Percentiles rank a stretch among this genome's conserved stretches.
These are phyloP conservation scores for Leptinotarsa haldemani DNA, from an alignment of 2,888 invertebrate species.

Conservation along the genomic window DNA sequence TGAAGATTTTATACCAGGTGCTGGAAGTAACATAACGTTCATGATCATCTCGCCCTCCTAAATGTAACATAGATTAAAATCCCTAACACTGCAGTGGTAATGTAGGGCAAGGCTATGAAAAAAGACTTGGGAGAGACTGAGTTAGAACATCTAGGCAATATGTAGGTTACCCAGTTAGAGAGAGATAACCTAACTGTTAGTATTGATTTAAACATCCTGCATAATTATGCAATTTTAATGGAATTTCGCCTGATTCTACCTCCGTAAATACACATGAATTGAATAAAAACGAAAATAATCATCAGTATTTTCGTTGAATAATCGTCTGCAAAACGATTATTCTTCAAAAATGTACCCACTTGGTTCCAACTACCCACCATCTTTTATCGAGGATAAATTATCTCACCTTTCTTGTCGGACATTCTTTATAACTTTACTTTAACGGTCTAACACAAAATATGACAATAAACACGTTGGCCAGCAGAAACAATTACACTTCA, in stretches of 20 bases:
- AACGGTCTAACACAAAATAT: constrained; percentile 41
- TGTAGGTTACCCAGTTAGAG: constrained; percentile 59
- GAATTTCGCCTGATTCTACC: constrained; percentile 46
- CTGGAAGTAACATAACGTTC: constrained; percentile 66
- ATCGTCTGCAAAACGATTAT: constrained; percentile 26
- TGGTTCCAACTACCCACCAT: constrained; percentile 45
- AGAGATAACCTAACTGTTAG: constrained; percentile 63
- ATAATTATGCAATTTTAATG: constrained; percentile 61
- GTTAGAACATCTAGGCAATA: constrained; percentile 56
- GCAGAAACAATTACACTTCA: constrained; percentile 43
- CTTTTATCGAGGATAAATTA: constrained; percentile 39
- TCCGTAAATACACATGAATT: constrained; percentile 32
- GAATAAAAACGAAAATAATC: background rate
- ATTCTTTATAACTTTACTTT: constrained; percentile 47
- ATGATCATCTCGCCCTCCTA: constrained; percentile 64
- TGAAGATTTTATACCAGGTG: constrained; percentile 61
- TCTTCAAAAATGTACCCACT: constrained; percentile 33
- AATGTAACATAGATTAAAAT: constrained; percentile 56
- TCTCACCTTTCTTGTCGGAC: constrained; percentile 60
- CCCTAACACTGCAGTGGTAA: constrained; percentile 62
- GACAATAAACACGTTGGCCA: constrained; percentile 41
- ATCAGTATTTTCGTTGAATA: constrained; percentile 18
- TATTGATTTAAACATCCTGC: constrained; percentile 66
- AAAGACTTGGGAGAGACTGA: constrained; percentile 57
- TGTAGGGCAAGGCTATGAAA: constrained; percentile 65